phyloP scores from a whole-genome alignment of 2,113 vertebrate genomes.

The Tragelaphus strepsiceros region DNA sequence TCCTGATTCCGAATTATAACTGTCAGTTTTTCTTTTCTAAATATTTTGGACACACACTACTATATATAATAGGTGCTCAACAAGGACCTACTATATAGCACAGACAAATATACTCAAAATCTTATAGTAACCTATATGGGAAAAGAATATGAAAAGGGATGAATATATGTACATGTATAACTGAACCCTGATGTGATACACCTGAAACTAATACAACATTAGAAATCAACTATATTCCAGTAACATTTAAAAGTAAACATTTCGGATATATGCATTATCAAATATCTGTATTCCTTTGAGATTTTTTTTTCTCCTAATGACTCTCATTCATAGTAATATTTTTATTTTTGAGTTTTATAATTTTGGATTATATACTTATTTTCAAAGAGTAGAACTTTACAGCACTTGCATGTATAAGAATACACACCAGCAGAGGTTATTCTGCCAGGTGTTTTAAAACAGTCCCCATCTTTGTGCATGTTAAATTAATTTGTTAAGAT shows the following conservation, averaged over 20 bases:
- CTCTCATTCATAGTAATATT: neutral
- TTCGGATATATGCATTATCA: neutral
- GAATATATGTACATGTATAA: neutral
- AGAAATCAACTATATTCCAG: neutral
- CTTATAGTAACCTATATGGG: neutral
- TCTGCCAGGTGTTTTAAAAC: neutral
- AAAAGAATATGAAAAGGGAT: neutral
- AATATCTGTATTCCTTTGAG: neutral
- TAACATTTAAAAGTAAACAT: neutral
- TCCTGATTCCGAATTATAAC: neutral
- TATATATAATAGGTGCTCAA: neutral
- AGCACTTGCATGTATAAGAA: fast-evolving
- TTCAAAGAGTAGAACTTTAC: neutral
- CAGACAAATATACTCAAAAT: neutral
- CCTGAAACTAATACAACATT: neutral
- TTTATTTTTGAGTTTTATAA: neutral
- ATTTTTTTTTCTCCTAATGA: neutral
- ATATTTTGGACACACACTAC: neutral
- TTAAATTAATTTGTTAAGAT: neutral
- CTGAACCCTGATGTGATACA: neutral
- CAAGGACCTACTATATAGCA: neutral
- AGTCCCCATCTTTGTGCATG: neutral
- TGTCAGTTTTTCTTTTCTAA: neutral
- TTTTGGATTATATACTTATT: neutral
- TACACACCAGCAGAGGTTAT: fast-evolving